A percentile compares a stretch with the other conserved stretches of the same genome.
Evolutionary conservation across 2,113 vertebrate genomes (phyloP).

Genomic region (Colius striatus): DNA sequence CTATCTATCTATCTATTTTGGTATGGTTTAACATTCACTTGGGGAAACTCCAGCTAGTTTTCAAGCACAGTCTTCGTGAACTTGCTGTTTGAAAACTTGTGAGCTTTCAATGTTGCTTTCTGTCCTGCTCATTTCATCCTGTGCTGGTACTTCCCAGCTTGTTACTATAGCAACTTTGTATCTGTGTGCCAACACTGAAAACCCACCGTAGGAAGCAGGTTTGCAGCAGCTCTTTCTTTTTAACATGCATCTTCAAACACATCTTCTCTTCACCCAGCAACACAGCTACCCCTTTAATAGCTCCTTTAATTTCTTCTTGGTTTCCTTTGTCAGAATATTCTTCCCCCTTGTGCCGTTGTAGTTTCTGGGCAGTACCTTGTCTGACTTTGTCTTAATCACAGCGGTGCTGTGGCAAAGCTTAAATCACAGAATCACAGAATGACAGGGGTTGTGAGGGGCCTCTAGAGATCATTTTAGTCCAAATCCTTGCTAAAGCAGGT

Average conservation of each 20-base stretch:
- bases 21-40: not conserved
- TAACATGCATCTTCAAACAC: not conserved
- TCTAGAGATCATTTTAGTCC: too few species aligned
- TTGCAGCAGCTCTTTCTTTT: not conserved
- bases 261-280: not conserved
- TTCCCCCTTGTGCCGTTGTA: not conserved
- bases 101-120: not conserved
- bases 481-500: too few species aligned
- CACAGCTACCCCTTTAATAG: not conserved
- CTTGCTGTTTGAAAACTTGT: not conserved
- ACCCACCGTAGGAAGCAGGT: not conserved
- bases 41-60: not conserved
- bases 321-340: not conserved
- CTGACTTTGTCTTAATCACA: not conserved
- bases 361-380: not conserved
- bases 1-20: too few species aligned
- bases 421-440: not conserved
- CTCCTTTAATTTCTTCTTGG: not conserved
- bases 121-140: not conserved
- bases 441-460: too few species aligned
- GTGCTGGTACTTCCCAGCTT: not conserved
- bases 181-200: not conserved
- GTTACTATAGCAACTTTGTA: not conserved
- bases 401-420: not conserved
- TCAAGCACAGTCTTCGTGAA: not conserved